Base-by-base conservation (phyloP, 2,113 vertebrate species). In the Sciurus niger region DNA sequence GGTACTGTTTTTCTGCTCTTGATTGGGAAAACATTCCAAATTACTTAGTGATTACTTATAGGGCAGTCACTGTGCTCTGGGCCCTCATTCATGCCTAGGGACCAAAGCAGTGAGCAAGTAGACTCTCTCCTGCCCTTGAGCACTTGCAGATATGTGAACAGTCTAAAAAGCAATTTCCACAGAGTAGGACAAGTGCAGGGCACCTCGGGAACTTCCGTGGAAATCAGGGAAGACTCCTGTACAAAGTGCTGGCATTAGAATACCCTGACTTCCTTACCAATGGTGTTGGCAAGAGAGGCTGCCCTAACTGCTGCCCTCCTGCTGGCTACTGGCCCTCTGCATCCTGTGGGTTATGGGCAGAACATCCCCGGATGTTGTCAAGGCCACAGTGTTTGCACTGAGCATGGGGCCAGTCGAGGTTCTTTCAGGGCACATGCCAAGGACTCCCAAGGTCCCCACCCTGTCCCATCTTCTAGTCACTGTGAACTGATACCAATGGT, bases 341-440 rank as follows among this genome's bases (percentile, higher is more conserved):
- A 8, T 37, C 46, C 72, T 4, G 0, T 1, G 34, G 67, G 17
- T n/a, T 70, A 0, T 34, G 55, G 7, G 74, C 24, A 63, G 40
- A 78, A 24, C 3, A 9, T 0, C 22, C 24, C 30, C 13, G 63
- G n/a, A 17, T 2, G 1, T 22, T 37, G 60, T 30, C 43, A 70
- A 78, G 65, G 46, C 43, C 34, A n/a, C 0, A 0, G 46, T 63
- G 37, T 43, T 73, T 76, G 25, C 0, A 0, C 9, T 24, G 0
- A 2, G 65, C 51, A 16, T 18, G 9, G 43, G 48, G 24, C 16
- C 55, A 85, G 58, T 34, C 9, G 51, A 83, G 32, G 14, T 40
- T 90, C 78, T 86, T 68, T 74, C 18, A 28, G 37, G 18, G 11
- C 34, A 43, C 5, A 10, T 8, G 67, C 48, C 70, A 58, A 40